Percentiles rank a stretch among this genome's conserved stretches.
Evolutionary conservation across 2,888 invertebrate species (phyloP).

Genomic region (Aphodius sticticus): DNA sequence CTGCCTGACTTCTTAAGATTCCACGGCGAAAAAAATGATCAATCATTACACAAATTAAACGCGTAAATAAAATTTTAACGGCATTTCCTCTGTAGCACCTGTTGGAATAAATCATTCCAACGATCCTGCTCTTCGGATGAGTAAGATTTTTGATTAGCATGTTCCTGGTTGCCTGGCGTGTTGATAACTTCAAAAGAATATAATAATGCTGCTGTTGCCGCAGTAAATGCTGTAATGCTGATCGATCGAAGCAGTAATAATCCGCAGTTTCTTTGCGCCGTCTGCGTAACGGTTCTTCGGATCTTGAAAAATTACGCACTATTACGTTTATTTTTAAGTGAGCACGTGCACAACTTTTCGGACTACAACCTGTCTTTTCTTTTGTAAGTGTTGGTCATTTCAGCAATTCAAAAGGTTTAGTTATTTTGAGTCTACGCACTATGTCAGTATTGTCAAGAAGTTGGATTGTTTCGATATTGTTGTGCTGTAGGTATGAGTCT

Average conservation of each 20-base stretch:
- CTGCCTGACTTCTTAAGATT: background rate
- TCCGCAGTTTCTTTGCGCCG: conserved; percentile 15
- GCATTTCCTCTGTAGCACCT: conserved; percentile 34
- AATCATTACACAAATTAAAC: background rate
- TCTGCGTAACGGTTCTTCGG: background rate
- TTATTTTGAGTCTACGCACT: no score
- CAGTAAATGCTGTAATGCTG: background rate
- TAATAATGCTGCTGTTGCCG: background rate
- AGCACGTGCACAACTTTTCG: background rate
- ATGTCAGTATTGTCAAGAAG: no score
- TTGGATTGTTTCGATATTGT: no score
- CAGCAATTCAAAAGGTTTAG: no score
- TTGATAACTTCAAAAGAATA: conserved; percentile 4
- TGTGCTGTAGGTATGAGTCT: no score
- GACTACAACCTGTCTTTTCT: no score
- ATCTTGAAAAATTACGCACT: conserved; percentile 4
- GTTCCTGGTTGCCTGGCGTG: background rate
- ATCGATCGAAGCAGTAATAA: conserved; percentile 21
- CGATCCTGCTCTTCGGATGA: background rate
- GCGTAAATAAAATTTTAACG: conserved; percentile 35
- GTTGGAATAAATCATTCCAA: conserved; percentile 37
- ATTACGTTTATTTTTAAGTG: background rate
- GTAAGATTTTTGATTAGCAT: background rate
- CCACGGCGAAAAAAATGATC: background rate
- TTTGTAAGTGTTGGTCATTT: no score